Conservation (phyloP, 2,888 invertebrate species). For the Drosophila tanythrix region DNA sequence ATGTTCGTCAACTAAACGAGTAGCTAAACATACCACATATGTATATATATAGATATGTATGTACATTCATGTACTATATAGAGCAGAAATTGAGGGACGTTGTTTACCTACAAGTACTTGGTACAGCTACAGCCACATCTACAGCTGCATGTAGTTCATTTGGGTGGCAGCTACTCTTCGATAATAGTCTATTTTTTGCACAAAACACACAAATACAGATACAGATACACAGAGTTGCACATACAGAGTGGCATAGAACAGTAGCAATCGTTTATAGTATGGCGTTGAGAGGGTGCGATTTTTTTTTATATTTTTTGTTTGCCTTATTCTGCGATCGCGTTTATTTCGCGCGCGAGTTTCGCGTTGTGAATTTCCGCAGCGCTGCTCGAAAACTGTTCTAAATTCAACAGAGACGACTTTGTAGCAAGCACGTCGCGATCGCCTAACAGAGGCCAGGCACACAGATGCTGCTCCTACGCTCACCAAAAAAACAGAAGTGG, state of each 20-base stretch:
- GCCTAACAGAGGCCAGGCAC: slow-evolving; percentile 33
- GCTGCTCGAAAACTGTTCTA: slow-evolving; percentile 68
- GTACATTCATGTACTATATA: background rate
- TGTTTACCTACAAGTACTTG: slow-evolving; percentile 50
- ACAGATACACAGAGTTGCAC: slow-evolving; percentile 17
- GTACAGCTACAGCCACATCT: slow-evolving; percentile 24
- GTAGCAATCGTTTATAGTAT: slow-evolving; percentile 34
- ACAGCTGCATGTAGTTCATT: slow-evolving; percentile 55
- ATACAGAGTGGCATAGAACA: slow-evolving; percentile 28
- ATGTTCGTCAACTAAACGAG: slow-evolving; percentile 6
- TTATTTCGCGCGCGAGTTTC: slow-evolving; percentile 33
- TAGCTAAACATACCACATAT: slow-evolving; percentile 1
- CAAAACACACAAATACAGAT: slow-evolving; percentile 40
- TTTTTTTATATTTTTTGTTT: background rate
- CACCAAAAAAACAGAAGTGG: slow-evolving; percentile 14
- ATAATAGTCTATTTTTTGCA: slow-evolving; percentile 75
- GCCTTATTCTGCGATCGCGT: slow-evolving; percentile 31
- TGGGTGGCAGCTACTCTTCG: slow-evolving; percentile 45
- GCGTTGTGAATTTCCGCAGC: slow-evolving; percentile 59
- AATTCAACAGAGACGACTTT: slow-evolving; percentile 64
- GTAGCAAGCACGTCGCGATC: slow-evolving; percentile 26
- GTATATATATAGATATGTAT: background rate
- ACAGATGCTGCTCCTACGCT: slow-evolving; percentile 50
- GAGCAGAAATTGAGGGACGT: slow-evolving; percentile 14
- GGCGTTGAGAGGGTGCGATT: slow-evolving; percentile 44